Evolutionary conservation across 2,888 invertebrate species (phyloP).

Genomic region (Caprella mutica): DNA sequence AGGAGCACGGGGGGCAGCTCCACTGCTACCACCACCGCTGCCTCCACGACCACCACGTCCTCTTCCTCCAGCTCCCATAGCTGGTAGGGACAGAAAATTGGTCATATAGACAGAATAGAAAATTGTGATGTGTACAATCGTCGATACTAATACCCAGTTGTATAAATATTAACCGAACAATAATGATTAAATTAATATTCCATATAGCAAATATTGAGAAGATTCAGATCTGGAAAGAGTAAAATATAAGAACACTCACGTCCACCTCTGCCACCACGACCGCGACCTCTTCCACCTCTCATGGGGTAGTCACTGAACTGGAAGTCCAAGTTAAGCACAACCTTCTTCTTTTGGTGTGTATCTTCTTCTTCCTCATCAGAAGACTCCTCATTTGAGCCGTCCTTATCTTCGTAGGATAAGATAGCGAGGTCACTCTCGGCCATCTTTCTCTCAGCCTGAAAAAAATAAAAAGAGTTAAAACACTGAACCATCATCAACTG

Average conservation of each 20-base stretch:
- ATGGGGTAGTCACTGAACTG: slow-evolving; percentile 70
- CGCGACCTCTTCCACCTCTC: slow-evolving; percentile 43
- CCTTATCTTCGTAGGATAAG: slow-evolving; percentile 41
- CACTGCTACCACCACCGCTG: slow-evolving; percentile 23
- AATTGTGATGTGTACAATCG: too few species aligned
- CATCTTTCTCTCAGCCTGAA: slow-evolving; percentile 16
- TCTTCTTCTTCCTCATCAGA: slow-evolving; percentile 54
- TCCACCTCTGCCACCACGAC: slow-evolving; percentile 40
- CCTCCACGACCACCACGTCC: slow-evolving; percentile 28
- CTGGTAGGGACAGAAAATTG: too few species aligned
- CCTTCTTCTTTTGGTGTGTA: slow-evolving; percentile 54
- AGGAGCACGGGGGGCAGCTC: slow-evolving; percentile 5
- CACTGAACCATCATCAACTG: too few species aligned
- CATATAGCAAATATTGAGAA: too few species aligned
- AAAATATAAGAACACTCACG: slow-evolving; percentile 41
- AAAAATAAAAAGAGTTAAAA: slow-evolving; percentile 21
- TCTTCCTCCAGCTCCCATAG: slow-evolving; percentile 34
- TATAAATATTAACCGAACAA: too few species aligned
- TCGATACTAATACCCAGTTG: too few species aligned
- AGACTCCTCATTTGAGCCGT: slow-evolving; percentile 50
- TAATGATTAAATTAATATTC: too few species aligned
- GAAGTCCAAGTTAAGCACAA: slow-evolving; percentile 68
- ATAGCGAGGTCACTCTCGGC: slow-evolving; percentile 5
- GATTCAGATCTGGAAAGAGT: too few species aligned
- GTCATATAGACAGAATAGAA: too few species aligned